Base-by-base conservation (phyloP, 1,140 invertebrate genomes). In the Apis cerana region DNA sequence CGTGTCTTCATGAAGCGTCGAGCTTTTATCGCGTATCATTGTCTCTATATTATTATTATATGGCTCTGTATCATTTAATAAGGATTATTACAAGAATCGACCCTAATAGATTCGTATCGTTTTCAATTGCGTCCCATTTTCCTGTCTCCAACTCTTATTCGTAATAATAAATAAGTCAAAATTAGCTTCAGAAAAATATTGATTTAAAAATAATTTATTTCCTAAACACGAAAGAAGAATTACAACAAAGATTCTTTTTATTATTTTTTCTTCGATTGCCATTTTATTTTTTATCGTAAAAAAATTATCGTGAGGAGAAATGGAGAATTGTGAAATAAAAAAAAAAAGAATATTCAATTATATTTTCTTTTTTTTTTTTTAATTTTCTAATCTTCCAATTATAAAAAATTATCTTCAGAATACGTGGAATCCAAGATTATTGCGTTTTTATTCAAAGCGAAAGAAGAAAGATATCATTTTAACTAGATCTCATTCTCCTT, bases 11-110 rank as follows among this genome's bases (percentile, higher is more conserved):
- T 68, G 52, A 77, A 77, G 64, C 75, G 75, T 68, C 50, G 27
- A 12, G 56, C 77, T 61, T 79, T 79, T 79, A 79, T 79, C 77
- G 48, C 67, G 48, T 70, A 70, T 71, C 67, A 79, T 79, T 56
- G 56, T 67, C 68, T 71, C 67, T 59, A 71, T 59, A 79, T 79
- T 62, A 79, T 71, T 62, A 62, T 71, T 43, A 78, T 58, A 64
- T 12, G 61, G 17, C 19, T 56, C 43, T 70, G 56, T 71, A 58
- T 19, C 52, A 50, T 67, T 56, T 67, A 77, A 77, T 67, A 33
- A 54, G 77, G 77, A 71, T 61, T 70, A 79, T 61, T 56, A 77
- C 56, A 68, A 71, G 50, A 76, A 62, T 61, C 21, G 7, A 48
- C 23, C 23, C 75, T 65, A 54, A 76, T 52, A 65, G 75, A 65